These are phyloP conservation scores for Anguilla rostrata DNA, from an alignment of 2,113 vertebrate genomes.

Conservation along the genomic window DNA sequence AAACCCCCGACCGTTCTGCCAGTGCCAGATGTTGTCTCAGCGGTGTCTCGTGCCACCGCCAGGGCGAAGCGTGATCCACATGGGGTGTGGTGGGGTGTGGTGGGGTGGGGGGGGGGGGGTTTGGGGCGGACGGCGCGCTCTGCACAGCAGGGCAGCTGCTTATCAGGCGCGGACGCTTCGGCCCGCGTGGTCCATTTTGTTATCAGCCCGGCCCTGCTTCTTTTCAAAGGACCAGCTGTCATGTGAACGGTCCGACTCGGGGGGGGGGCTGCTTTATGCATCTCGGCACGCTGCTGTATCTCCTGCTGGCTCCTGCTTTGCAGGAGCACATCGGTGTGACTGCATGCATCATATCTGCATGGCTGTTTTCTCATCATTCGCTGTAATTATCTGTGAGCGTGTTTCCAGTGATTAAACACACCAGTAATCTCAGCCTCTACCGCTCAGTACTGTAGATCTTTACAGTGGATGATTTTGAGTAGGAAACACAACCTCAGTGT, in stretches of 20 bases:
- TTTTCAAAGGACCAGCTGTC: conserved; percentile 29
- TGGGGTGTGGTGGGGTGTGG: no score
- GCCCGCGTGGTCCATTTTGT: not conserved
- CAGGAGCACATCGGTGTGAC: not conserved
- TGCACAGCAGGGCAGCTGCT: not conserved
- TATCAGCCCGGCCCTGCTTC: not conserved
- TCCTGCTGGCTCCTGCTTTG: not conserved
- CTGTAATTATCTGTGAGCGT: not conserved
- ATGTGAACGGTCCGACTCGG: not conserved
- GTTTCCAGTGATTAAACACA: not conserved
- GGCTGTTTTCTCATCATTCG: not conserved
- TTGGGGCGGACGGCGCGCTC: not conserved
- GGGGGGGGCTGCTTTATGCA: not conserved
- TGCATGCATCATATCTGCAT: not conserved
- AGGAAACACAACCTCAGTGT: not conserved
- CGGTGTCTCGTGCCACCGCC: not conserved
- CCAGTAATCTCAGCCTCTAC: conserved; percentile 34
- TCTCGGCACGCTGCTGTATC: not conserved
- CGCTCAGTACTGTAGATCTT: not conserved
- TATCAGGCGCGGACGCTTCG: conserved; percentile 10
- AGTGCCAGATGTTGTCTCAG: conserved; percentile 8
- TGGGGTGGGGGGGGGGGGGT: not conserved
- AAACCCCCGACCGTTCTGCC: no score
- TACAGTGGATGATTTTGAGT: no score
- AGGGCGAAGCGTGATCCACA: conserved; percentile 2